Evolutionary conservation across 1,140 invertebrate species (phyloP), one percentile per base, ranked within the genome.

Genomic region (Chelonus insularis): DNA sequence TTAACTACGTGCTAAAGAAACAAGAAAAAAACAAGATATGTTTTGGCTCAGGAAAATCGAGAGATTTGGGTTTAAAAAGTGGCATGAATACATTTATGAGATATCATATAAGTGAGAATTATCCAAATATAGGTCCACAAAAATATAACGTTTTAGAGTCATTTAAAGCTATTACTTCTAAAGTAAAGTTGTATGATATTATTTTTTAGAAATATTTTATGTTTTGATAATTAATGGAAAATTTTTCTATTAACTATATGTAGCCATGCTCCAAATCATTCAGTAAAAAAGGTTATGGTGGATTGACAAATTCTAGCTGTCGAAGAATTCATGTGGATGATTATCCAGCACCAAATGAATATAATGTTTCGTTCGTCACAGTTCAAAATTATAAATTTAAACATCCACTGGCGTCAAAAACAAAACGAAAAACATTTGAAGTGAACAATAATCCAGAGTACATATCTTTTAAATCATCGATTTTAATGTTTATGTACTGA

Each of bases 281-380:
- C n/a, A 77, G 75, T 55, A 73, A 60, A 62, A 74, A 63, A 60
- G 76, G 75, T 4, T 78, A 74, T 55, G 71, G 74, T 56, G 74
- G 75, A 4, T 43, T 75, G 20, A 70, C 69, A 1, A 70, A 57
- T 64, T 68, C 65, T 48, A 43, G 55, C 9, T 50, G 36, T 20
- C 7, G 32, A n/a, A 8, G 67, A 14, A 7, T 57, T 29, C 7
- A 60, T 1, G 58, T 12, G 7, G 54, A 75, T 21, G 67, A 71
- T 61, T 69, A 57, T 66, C 71, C 72, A 43, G 70, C 72, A 5
- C 72, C 76, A 29, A 66, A 60, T 9, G 57, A 69, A 18, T 77
- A 77, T 47, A 57, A 68, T 18, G 47, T 65, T 11, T 29, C 25
- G 5, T 18, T 4, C n/a, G n/a, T n/a, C n/a, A n/a, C n/a, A 1